These are phyloP conservation scores for Lagopus muta DNA, from an alignment of 2,113 vertebrate genomes.

Conservation along the genomic window DNA sequence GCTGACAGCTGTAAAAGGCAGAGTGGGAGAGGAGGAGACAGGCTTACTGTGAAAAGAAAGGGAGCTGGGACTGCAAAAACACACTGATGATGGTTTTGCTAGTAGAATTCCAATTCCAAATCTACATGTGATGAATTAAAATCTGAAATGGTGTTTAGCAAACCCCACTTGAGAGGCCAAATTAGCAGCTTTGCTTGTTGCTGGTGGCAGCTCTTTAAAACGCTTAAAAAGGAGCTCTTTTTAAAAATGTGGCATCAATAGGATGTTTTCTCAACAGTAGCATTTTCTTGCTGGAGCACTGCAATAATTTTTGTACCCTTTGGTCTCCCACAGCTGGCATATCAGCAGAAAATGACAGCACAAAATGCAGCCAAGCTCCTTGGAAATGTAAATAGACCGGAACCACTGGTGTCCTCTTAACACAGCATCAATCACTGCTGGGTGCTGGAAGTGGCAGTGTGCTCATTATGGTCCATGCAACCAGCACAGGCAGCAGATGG, in stretches of 20 bases:
- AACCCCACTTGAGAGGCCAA: constrained; percentile 45
- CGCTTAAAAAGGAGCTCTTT: constrained; percentile 36
- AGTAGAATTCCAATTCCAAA: constrained; percentile 37
- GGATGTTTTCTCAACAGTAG: constrained; percentile 66
- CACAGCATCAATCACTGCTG: constrained; percentile 27
- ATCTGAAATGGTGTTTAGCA: constrained; percentile 61
- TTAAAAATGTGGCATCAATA: constrained; percentile 62
- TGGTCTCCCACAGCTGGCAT: constrained; percentile 60
- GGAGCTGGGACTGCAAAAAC: constrained; percentile 50
- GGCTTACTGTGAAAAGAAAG: constrained; percentile 34
- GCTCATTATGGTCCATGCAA: neutral
- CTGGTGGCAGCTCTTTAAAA: constrained; percentile 57
- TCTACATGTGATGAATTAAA: constrained; percentile 60
- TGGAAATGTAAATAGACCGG: constrained; percentile 65
- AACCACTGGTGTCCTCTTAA: constrained; percentile 52
- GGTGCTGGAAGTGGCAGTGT: neutral
- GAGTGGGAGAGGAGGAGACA: constrained; percentile 13
- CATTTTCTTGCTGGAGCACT: constrained; percentile 31
- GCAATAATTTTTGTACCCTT: constrained; percentile 52
- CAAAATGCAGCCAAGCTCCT: constrained; percentile 52
- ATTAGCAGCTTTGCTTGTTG: constrained; percentile 61
- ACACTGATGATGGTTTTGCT: constrained; percentile 22
- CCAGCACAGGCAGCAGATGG: neutral
- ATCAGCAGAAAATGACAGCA: constrained; percentile 41
- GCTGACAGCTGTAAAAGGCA: constrained; percentile 64